Base-by-base conservation (phyloP, 2,888 invertebrate genomes). In the Cynaeus angustus region DNA sequence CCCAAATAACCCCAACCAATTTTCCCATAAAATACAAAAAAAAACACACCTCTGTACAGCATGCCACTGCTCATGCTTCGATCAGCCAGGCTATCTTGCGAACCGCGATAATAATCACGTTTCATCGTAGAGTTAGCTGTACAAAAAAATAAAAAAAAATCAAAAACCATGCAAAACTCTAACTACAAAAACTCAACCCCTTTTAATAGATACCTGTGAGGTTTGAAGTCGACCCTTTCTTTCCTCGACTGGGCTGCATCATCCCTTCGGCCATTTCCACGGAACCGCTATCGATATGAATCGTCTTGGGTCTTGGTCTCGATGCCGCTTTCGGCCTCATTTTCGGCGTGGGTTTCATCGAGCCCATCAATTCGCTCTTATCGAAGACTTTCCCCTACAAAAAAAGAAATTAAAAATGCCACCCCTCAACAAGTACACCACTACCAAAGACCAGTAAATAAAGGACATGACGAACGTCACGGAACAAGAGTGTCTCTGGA, bases 51-150 rank as follows among this genome's bases (percentile, higher is more conserved):
- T 90, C 92, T 88, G 83, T 93, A 91, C 83, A 91, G 88, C 79
- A 86, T 83, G 79, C 86, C 86, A 82, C 85, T 86, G 82, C 86
- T 86, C 80, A 89, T 88, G 79, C 91, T 89, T 77, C 89, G 88
- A 79, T 91, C 90, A 80, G 93, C 93, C 82, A 95, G 89, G 86
- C 94, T 94, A 88, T 95, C 95, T 89, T 95, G 95, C 76, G 95
- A 95, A 85, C 95, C 95, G 88, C 94, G 91, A 89, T 94, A 95
- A 90, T 94, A 95, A 88, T 95, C 95, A 85, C 95, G 91, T 87
- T 93, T 91, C 92, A 95, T 92, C 79, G 91, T 89, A 78, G 89
- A 88, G 79, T 84, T 83, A 76, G 83, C 84, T 83, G 12, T 12
- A 41, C n/a, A 41, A 41, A 41, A 76, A 74, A 75, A 76, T 73